A percentile compares a stretch with the other conserved stretches of the same genome.
phyloP scores from a whole-genome alignment of 1,140 invertebrate species.

The Berghia stephanieae region DNA sequence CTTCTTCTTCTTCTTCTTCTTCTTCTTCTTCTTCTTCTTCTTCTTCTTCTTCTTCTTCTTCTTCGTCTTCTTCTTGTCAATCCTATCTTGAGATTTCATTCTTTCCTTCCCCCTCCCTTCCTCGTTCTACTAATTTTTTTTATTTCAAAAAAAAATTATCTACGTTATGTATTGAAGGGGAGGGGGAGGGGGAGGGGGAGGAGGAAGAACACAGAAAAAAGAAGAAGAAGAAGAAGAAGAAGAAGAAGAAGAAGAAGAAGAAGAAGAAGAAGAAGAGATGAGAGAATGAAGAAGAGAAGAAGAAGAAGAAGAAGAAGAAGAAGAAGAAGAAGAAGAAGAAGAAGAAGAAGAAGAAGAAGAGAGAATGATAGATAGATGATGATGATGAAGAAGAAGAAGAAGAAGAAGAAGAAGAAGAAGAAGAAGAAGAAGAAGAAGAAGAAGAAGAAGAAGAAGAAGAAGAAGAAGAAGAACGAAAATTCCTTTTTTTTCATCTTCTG shows the following conservation, averaged over 20 bases:
- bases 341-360: background rate
- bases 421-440: background rate
- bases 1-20: too few relatives aligned
- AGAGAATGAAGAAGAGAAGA: background rate
- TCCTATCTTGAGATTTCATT: too few relatives aligned
- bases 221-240: conserved; percentile 2
- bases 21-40: too few relatives aligned
- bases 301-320: background rate
- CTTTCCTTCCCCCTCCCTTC: too few relatives aligned
- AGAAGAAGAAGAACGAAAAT: background rate
- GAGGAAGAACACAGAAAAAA: too few relatives aligned
- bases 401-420: background rate
- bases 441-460: background rate
- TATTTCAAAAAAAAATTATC: too few relatives aligned
- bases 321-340: background rate
- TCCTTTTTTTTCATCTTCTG: too few relatives aligned
- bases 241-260: background rate
- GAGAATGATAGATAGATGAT: background rate
- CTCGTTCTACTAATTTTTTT: too few relatives aligned
- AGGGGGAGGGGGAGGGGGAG: too few relatives aligned
- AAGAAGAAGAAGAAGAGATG: background rate
- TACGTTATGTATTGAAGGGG: too few relatives aligned
- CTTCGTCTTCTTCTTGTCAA: too few relatives aligned
- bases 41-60: too few relatives aligned
- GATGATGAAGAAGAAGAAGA: background rate